phyloP scores from a whole-genome alignment of 2,113 vertebrate genomes.

The Cyrtonyx montezumae region DNA sequence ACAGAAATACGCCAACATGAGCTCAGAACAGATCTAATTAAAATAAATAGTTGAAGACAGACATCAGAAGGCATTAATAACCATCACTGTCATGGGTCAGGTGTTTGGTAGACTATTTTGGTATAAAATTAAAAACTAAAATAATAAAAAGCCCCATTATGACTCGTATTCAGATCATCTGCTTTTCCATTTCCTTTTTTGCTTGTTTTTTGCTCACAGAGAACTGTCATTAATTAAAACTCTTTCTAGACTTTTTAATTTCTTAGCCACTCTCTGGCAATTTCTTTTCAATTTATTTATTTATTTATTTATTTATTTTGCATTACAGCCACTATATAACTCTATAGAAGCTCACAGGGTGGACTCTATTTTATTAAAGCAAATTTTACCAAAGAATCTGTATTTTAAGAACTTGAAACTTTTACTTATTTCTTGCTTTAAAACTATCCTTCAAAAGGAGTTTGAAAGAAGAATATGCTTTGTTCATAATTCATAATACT shows the following conservation, averaged over 20 bases:
- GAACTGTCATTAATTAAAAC: background rate
- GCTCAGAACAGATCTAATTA: background rate
- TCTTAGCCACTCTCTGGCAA: background rate
- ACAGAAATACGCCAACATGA: background rate
- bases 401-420: slow-evolving; percentile 19
- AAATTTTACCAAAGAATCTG: background rate
- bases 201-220: background rate
- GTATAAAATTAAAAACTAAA: background rate
- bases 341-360: background rate
- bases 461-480: slow-evolving; percentile 34
- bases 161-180: background rate
- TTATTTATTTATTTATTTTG: background rate
- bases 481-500: slow-evolving; percentile 67
- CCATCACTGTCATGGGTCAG: background rate
- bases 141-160: background rate
- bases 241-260: background rate
- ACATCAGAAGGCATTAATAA: background rate
- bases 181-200: background rate
- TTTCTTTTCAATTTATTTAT: background rate
- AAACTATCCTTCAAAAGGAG: slow-evolving; percentile 32
- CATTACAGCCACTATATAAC: background rate
- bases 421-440: slow-evolving; percentile 47
- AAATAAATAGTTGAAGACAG: background rate
- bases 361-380: background rate
- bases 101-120: background rate